Conservation (phyloP, 2,797 vertebrate species). For the Xiphophorus birchmanni region DNA sequence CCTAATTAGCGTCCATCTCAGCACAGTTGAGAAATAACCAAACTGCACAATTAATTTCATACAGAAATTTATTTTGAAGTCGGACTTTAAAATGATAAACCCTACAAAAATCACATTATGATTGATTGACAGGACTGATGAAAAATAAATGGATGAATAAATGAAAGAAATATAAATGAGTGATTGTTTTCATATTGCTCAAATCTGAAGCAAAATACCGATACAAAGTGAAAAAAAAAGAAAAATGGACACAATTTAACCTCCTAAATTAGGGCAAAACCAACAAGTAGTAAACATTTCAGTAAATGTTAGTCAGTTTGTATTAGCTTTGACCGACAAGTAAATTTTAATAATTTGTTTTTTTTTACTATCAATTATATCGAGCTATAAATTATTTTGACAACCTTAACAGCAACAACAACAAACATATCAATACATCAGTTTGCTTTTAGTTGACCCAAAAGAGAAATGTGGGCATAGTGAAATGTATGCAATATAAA, state of each 20-base stretch:
- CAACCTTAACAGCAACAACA: background rate
- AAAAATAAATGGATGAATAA: background rate
- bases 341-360: background rate
- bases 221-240: background rate
- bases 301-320: background rate
- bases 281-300: background rate
- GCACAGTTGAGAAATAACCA: background rate
- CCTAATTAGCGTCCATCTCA: background rate
- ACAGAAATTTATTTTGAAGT: background rate
- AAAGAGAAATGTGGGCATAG: background rate
- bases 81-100: background rate
- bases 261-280: background rate
- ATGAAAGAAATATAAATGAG: background rate
- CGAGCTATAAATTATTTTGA: background rate
- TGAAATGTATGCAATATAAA: background rate
- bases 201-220: no score
- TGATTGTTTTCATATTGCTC: background rate
- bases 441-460: background rate
- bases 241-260: background rate
- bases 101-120: no score
- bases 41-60: background rate
- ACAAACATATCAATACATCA: background rate
- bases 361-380: background rate
- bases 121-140: no score
- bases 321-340: background rate